These are phyloP conservation scores for Strigamia crassipes DNA, from an alignment of 2,888 invertebrate genomes.

Conservation along the genomic window DNA sequence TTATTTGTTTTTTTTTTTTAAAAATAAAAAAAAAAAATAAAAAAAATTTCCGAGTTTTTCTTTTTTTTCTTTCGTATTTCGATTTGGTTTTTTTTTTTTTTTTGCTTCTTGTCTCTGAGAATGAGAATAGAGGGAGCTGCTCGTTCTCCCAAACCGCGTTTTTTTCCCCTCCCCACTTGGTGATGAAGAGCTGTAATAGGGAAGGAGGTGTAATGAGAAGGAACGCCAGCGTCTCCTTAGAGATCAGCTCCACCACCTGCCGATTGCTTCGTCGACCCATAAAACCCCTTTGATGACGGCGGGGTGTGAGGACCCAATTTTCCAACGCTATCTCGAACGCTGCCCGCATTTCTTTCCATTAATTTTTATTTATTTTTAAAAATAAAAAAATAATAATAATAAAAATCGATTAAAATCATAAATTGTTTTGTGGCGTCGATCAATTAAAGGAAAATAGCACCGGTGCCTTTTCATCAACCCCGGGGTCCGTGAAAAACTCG, in stretches of 20 bases:
- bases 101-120: not conserved
- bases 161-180: constrained; percentile 12
- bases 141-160: constrained; percentile 37
- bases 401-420: constrained; percentile 15
- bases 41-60: not conserved
- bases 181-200: constrained; percentile 37
- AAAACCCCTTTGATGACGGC: constrained; percentile 13
- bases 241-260: constrained; percentile 31
- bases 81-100: not conserved
- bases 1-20: no score
- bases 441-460: not conserved
- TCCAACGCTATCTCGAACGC: not conserved
- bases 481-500: not conserved
- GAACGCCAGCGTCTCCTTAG: constrained; percentile 37
- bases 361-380: not conserved
- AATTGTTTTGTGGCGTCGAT: not conserved
- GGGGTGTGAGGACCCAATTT: not conserved
- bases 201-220: constrained; percentile 37
- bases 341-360: not conserved
- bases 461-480: not conserved
- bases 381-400: no score
- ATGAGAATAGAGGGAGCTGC: constrained; percentile 24
- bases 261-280: constrained; percentile 25
- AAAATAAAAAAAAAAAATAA: not conserved
- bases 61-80: not conserved